These are phyloP conservation scores for Cheilosia grossa DNA, from an alignment of 2,888 invertebrate species.

Conservation along the genomic window DNA sequence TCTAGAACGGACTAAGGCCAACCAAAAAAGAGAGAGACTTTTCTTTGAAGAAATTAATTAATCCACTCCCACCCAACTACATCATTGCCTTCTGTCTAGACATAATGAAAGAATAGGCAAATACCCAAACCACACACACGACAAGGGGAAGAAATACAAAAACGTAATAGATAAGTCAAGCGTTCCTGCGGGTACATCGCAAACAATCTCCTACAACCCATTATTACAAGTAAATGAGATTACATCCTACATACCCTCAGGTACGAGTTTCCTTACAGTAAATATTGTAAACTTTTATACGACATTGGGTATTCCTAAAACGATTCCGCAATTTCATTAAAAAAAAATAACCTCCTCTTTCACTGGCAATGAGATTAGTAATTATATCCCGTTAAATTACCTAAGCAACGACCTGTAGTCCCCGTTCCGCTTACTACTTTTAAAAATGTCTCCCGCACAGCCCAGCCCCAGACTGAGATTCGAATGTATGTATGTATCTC, in stretches of 20 bases:
- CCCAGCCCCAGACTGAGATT: not conserved
- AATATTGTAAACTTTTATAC: constrained; percentile 15
- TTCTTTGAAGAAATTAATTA: too few species aligned
- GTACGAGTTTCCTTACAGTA: not conserved
- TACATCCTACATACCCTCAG: not conserved
- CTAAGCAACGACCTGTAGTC: constrained; percentile 21
- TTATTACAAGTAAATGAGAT: not conserved
- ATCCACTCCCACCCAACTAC: not conserved
- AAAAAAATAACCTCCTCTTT: constrained; percentile 10
- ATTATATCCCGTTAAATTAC: constrained; percentile 43
- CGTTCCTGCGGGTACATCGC: not conserved
- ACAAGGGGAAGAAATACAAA: not conserved
- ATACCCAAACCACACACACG: not conserved
- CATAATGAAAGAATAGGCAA: not conserved
- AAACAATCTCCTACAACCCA: constrained; percentile 7
- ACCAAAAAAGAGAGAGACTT: too few species aligned
- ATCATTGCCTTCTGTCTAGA: not conserved
- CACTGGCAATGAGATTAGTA: constrained; percentile 40
- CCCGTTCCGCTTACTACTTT: not conserved
- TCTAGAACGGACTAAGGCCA: too few species aligned
- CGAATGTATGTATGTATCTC: not conserved
- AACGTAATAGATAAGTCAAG: not conserved
- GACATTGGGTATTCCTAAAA: constrained; percentile 8
- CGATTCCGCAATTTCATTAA: constrained; percentile 32
- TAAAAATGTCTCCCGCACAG: not conserved